Base-by-base conservation (phyloP, 2,888 invertebrate species). In the Acanthopleura granulata region DNA sequence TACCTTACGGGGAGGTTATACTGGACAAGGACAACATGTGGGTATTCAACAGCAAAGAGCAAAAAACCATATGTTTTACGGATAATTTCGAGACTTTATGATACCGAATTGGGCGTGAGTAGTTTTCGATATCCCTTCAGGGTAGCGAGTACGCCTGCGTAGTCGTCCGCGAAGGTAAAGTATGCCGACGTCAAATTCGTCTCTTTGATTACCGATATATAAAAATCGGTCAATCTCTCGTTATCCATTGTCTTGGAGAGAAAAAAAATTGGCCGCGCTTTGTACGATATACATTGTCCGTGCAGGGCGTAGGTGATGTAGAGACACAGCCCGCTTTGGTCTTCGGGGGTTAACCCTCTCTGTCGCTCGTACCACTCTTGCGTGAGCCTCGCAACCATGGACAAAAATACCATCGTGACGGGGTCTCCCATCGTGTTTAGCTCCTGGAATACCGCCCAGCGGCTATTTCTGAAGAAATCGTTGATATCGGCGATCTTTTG, bases 61-160 rank as follows among this genome's bases (percentile, higher is more conserved):
- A 51, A 51, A 51, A 51, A 51, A 51, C 51, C 18, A 51, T 51
- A 51, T 51, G 51, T 51, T 51, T 51, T 18, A 51, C 51, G 51
- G 51, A 51, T 51, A 15, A 18, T 51, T 51, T 51, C 51, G 14
- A 18, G 14, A 51, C 51, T 51, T 51, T 51, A 51, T 51, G 14
- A 18, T 15, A 18, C 18, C 51, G 51, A 14, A 51, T 51, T 15
- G 18, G 51, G 14, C 14, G 14, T 18, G 51, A 51, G 51, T 51
- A 15, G 14, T 15, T 18, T 15, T 51, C 51, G 51, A 15, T 51
- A n/a, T n/a, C n/a, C n/a, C n/a, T 51, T 51, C 14, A 51, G 51
- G 18, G 18, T 18, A 18, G 51, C 14, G 14, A 51, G 51, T 14
- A 18, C 14, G 14, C 18, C 14, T 18, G 14, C 51, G 51, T 51